A percentile compares a stretch with the other conserved stretches of the same genome.
These are phyloP conservation scores for Notarius lentiginosus DNA, from an alignment of 2,113 vertebrate species.

Conservation along the genomic window DNA sequence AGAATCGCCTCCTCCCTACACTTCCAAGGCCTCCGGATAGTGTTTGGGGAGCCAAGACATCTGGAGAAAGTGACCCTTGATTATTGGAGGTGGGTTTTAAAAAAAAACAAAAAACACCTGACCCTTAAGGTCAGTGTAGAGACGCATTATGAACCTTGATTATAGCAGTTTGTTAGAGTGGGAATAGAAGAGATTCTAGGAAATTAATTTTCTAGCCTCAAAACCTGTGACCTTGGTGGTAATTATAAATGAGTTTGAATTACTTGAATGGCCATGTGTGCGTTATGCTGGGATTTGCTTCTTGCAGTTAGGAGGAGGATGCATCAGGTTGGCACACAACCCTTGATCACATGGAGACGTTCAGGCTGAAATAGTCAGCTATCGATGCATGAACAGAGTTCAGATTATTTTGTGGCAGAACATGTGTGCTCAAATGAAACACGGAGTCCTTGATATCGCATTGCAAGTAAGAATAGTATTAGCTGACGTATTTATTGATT, in stretches of 20 bases:
- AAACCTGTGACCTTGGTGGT: background rate
- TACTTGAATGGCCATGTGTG: background rate
- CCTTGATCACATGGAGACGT: background rate
- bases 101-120: too few species aligned
- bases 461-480: background rate
- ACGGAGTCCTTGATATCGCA: background rate
- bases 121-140: background rate
- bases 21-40: background rate
- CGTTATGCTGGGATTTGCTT: background rate
- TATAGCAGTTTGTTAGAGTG: too few species aligned
- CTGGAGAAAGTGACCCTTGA: slow-evolving; percentile 4
- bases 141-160: too few species aligned
- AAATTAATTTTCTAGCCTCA: background rate
- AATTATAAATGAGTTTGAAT: background rate
- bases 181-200: background rate
- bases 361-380: background rate
- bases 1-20: background rate
- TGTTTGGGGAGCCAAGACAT: background rate
- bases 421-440: background rate
- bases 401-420: background rate
- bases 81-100: too few species aligned
- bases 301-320: background rate
- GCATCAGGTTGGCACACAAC: background rate
- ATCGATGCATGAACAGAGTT: background rate
- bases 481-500: too few species aligned